phyloP scores from a whole-genome alignment of 1,140 invertebrate genomes.

The Cylas formicarius region DNA sequence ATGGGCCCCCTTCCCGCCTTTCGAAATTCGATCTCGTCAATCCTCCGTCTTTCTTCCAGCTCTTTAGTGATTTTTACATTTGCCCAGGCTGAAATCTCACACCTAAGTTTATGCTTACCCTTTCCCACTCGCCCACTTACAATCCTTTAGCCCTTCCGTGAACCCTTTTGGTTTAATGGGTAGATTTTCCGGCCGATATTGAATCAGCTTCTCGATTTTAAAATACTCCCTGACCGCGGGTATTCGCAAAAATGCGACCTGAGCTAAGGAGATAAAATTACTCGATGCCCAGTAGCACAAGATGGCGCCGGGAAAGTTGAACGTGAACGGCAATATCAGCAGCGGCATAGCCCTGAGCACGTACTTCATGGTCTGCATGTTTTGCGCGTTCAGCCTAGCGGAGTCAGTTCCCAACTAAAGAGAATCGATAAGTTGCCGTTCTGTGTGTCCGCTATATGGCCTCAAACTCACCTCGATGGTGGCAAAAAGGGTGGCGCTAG shows the following conservation, averaged over 20 bases:
- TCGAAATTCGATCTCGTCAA: slow-evolving; percentile 73
- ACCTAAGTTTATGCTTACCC: slow-evolving; percentile 1
- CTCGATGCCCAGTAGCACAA: slow-evolving; percentile 84
- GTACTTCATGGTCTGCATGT: slow-evolving; percentile 65
- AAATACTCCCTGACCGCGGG: slow-evolving; percentile 67
- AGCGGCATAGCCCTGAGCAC: slow-evolving; percentile 69
- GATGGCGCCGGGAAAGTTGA: slow-evolving; percentile 84
- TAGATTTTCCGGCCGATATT: slow-evolving; percentile 50
- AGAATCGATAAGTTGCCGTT: slow-evolving; percentile 20
- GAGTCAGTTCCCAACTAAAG: slow-evolving; percentile 69
- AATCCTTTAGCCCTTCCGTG: slow-evolving; percentile 69
- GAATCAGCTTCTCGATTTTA: slow-evolving; percentile 63
- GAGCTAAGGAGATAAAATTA: slow-evolving; percentile 81
- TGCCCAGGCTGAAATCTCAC: slow-evolving; percentile 61
- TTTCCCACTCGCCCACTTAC: slow-evolving; percentile 49
- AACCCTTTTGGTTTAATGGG: slow-evolving; percentile 70
- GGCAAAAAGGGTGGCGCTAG: slow-evolving; percentile 66
- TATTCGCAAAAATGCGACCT: slow-evolving; percentile 73
- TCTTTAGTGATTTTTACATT: slow-evolving; percentile 77
- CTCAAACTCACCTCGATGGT: slow-evolving; percentile 69
- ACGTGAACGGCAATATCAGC: slow-evolving; percentile 75
- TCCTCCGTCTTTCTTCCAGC: slow-evolving; percentile 63
- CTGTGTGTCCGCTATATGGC: too few species aligned
- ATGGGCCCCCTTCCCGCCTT: slow-evolving; percentile 77
- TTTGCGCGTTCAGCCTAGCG: slow-evolving; percentile 53